Percentiles rank a stretch among this genome's conserved stretches.
These are phyloP conservation scores for Bombus pascuorum DNA, from an alignment of 1,140 invertebrate genomes.

Conservation along the genomic window DNA sequence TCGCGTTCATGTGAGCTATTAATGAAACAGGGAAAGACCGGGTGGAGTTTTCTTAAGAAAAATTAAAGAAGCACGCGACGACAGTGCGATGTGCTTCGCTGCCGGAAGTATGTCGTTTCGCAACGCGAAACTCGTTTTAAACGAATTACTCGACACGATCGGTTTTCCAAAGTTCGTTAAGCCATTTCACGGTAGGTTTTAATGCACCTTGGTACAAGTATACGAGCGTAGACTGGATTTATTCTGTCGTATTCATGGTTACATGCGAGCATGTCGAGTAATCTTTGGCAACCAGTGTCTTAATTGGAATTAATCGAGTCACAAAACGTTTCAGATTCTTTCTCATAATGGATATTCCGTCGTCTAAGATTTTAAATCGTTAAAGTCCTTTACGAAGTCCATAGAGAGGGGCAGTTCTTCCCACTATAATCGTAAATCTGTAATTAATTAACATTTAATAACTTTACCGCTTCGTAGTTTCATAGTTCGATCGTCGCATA, in stretches of 20 bases:
- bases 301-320: background rate
- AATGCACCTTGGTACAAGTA: background rate
- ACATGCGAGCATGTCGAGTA: background rate
- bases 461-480: background rate
- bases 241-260: background rate
- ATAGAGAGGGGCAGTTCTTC: background rate
- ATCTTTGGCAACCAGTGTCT: background rate
- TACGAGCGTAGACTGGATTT: background rate
- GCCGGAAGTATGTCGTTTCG: background rate
- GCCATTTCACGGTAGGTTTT: conserved; percentile 28
- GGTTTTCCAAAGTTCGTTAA: conserved; percentile 36
- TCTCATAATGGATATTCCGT: background rate
- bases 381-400: background rate
- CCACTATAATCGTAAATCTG: background rate
- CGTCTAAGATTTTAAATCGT: background rate
- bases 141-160: conserved; percentile 11
- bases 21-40: background rate
- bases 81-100: too few species aligned
- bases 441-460: background rate
- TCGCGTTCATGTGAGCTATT: background rate
- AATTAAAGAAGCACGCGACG: background rate
- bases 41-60: background rate
- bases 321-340: background rate
- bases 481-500: too few species aligned
- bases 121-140: background rate